Base-by-base conservation (phyloP, 2,797 vertebrate species). In the Silurus lanzhouensis region DNA sequence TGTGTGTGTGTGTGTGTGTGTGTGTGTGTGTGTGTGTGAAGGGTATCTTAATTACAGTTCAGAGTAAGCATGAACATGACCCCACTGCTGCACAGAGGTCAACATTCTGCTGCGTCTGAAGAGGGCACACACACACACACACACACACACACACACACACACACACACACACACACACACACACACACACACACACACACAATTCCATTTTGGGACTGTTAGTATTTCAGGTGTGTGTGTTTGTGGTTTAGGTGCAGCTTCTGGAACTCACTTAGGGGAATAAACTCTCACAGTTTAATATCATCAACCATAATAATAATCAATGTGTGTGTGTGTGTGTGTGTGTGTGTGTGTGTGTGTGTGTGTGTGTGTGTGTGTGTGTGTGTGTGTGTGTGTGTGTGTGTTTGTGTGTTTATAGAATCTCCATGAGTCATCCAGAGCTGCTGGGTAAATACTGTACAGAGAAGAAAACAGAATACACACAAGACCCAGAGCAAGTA, bases 51-150 rank as follows among this genome's bases (percentile, higher is more conserved):
- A 71, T 82, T 66, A 55, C 48, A 68, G 64, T 44, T 58, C 66
- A 60, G 81, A 12, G 74, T 80, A 48, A 64, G 78, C 78, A 66
- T 19, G 78, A 80, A 80, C 61, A 64, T 64, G 77, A 80, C 58
- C 77, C 77, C 6, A 46, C 14, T 79, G 77, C 25, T 58, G 66
- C 66, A 82, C 81, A 82, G 81, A 82, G 81, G 81, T 71, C 81
- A 82, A 58, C 67, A 58, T 82, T 82, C 67, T 82, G 19, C 81
- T 57, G 81, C 20, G 14, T 80, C 78, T 80, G 64, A 66, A 80
- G 60, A 80, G 22, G 1, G 60, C 9, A 38, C 0, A 57, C 8
- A 58, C 74, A 58, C 48, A 55, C 48, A 57, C 22, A 57, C 48
- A 9, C 52, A 57, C 19, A 12, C 55, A 60, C 75, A 6, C 55